These are phyloP conservation scores for Nasonia longicornis DNA, from an alignment of 1,140 invertebrate species.

Conservation along the genomic window DNA sequence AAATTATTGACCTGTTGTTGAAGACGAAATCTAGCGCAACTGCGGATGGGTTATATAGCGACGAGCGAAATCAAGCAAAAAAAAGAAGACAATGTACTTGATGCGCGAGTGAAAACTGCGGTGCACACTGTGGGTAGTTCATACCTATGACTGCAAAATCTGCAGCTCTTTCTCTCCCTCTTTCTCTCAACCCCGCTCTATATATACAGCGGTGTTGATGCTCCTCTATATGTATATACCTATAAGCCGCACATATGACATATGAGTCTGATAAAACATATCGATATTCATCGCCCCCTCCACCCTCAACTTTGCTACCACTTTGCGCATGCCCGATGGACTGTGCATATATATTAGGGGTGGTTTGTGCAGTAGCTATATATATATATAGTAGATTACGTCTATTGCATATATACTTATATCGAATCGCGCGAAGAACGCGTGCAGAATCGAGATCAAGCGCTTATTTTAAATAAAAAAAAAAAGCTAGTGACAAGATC, in stretches of 20 bases:
- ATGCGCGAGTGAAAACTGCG: background rate
- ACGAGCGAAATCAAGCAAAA: background rate
- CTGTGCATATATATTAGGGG: background rate
- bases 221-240: background rate
- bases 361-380: too few relatives aligned
- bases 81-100: background rate
- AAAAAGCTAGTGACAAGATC: too few relatives aligned
- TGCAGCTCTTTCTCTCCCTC: background rate
- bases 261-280: background rate
- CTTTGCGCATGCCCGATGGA: background rate
- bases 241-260: background rate
- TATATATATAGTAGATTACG: too few relatives aligned
- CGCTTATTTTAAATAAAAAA: too few relatives aligned
- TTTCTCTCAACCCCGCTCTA: background rate
- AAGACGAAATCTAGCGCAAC: background rate
- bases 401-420: too few relatives aligned
- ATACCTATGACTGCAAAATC: background rate
- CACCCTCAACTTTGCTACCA: background rate
- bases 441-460: too few relatives aligned
- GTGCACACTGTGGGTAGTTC: background rate
- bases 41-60: conserved; percentile 23
- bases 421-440: too few relatives aligned
- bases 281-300: background rate
- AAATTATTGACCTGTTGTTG: conserved; percentile 48
- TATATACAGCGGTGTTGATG: background rate